Base-by-base conservation (phyloP, 2,888 invertebrate genomes). In the Phlogophora meticulosa region DNA sequence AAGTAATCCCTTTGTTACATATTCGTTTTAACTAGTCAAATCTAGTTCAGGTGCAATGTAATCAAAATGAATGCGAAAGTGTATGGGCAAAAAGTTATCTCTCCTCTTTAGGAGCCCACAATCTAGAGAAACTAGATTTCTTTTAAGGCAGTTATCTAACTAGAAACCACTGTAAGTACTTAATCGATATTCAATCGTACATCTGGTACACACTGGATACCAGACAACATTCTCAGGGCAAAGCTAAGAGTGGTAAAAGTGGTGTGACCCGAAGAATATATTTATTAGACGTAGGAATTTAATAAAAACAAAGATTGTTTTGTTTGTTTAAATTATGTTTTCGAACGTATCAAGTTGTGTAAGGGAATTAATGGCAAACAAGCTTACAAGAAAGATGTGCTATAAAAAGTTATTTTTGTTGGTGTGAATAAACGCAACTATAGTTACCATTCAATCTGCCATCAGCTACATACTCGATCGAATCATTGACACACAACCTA, bases 31-130 rank as follows among this genome's bases (percentile, higher is more conserved):
- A n/a, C 20, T 4, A 1, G 11, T 11, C 28, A 22, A 11, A 3
- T 20, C 7, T n/a, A 7, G 15, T 32, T 34, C 24, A 34, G 7
- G 11, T 32, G 15, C 20, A 15, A n/a, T 17, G 4, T 40, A 20
- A n/a, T 45, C 34, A 42, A 46, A 36, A 68, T 9, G 22, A 64
- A 40, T 42, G 34, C 22, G 40, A 65, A 65, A 71, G 49, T 73
- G 10, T 9, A 42, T 22, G 5, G 11, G 20, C 20, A 71, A 42
- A 40, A 45, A 52, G n/a, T 52, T 5, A 11, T 15, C 3, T 40
- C 10, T 10, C 51, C 74, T 22, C 45, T 51, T 34, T 28, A 56
- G 17, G 40, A 17, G 7, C 10, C 0, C 5, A 53, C 24, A 4
- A 34, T 10, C 43, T 9, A 22, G 20, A 42, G 2, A 52, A 45